A percentile compares a stretch with the other conserved stretches of the same genome.
Conservation (phyloP, 2,797 vertebrate genomes). For the Paedocypris micromegethes region DNA sequence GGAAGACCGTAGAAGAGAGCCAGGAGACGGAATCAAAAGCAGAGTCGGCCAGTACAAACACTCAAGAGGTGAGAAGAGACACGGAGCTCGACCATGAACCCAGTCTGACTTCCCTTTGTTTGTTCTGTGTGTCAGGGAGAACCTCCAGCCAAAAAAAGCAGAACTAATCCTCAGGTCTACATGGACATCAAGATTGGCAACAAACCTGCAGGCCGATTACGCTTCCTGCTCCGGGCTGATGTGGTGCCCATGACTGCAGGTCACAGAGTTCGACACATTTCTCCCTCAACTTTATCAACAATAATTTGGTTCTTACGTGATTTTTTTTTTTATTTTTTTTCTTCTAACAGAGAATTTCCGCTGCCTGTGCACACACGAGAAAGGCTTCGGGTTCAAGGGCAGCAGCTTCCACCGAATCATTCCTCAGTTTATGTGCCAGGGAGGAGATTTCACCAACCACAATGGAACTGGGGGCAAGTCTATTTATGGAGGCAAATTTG, state of each 20-base stretch:
- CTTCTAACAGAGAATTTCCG: conserved; percentile 91
- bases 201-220: conserved; percentile 85
- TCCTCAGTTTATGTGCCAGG: conserved; percentile 98
- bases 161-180: conserved; percentile 91
- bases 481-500: conserved; percentile 93
- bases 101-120: background rate
- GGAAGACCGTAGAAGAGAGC: conserved; percentile 88
- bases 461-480: conserved; percentile 96
- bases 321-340: background rate
- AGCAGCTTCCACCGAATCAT: conserved; percentile 95
- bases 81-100: background rate
- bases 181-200: conserved; percentile 99
- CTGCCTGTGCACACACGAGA: conserved; percentile 93
- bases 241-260: conserved; percentile 96
- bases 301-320: background rate
- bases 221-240: conserved; percentile 87
- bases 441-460: conserved; percentile 96
- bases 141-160: conserved; percentile 82
- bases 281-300: background rate
- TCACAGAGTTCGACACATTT: conserved; percentile 48
- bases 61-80: conserved; percentile 71
- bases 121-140: conserved; percentile 69
- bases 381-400: conserved; percentile 93
- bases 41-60: conserved; percentile 66
- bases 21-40: conserved; percentile 67